These are phyloP conservation scores for Strix occidentalis DNA, from an alignment of 2,797 vertebrate genomes.

Conservation along the genomic window DNA sequence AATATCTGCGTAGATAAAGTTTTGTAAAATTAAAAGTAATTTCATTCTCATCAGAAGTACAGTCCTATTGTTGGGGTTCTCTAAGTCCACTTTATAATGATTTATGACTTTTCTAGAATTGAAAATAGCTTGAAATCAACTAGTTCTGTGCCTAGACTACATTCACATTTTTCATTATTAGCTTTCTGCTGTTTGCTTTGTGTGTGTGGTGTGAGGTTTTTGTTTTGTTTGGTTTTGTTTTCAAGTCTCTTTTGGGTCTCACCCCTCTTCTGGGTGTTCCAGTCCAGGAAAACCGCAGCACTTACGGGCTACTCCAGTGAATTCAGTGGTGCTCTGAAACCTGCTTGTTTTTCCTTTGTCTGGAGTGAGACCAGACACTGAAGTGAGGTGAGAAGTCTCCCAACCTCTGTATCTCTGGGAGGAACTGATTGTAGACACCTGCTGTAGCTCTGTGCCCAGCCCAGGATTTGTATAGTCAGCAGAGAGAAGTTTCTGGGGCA, in stretches of 20 bases:
- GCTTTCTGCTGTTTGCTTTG: neutral
- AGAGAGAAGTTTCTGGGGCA: neutral
- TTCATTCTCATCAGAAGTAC: neutral
- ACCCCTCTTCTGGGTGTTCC: neutral
- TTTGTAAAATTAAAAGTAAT: neutral
- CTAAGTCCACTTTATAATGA: neutral
- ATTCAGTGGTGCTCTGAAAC: neutral
- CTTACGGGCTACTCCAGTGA: neutral
- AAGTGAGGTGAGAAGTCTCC: neutral
- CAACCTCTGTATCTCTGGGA: neutral
- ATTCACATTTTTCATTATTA: neutral
- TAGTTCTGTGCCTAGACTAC: neutral
- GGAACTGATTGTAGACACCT: neutral
- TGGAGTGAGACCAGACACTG: neutral
- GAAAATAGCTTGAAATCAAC: neutral
- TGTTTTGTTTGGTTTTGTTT: neutral
- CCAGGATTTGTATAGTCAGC: neutral
- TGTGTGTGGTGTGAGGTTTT: neutral
- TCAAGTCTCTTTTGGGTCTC: neutral
- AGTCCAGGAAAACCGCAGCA: neutral
- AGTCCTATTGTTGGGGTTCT: neutral
- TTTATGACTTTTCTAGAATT: neutral
- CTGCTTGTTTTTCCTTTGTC: neutral
- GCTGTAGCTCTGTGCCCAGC: neutral
- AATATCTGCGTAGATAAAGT: neutral